phyloP scores from a whole-genome alignment of 2,797 vertebrate species.

The Rallus crepitans region DNA sequence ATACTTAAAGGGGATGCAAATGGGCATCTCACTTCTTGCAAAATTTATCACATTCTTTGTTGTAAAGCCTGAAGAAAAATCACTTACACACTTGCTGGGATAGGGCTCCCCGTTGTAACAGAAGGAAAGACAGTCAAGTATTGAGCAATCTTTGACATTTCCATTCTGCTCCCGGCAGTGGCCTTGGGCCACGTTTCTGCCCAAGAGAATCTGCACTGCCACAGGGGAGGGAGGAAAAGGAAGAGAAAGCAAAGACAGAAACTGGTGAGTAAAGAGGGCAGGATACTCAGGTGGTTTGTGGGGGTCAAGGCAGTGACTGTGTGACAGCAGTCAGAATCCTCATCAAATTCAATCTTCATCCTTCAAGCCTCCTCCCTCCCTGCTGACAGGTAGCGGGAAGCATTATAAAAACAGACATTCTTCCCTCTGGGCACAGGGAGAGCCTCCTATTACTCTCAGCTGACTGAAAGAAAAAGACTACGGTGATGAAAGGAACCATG shows the following conservation, averaged over 20 bases:
- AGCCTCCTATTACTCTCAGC: not conserved
- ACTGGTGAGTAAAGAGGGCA: not conserved
- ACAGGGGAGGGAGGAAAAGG: not conserved
- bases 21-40: slow-evolving; percentile 11
- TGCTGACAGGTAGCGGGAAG: slow-evolving; percentile 7
- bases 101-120: not conserved
- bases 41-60: slow-evolving; percentile 44
- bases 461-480: not conserved
- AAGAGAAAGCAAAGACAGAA: not conserved
- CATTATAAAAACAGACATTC: slow-evolving; percentile 19
- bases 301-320: not conserved
- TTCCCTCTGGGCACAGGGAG: slow-evolving; percentile 4
- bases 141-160: not conserved
- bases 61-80: slow-evolving; percentile 26
- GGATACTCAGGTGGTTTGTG: not conserved
- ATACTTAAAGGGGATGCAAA: slow-evolving; percentile 45
- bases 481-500: not conserved
- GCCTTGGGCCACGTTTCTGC: not conserved
- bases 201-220: not conserved
- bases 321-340: slow-evolving; percentile 3
- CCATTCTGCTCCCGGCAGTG: not conserved
- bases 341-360: not conserved
- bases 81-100: not conserved
- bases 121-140: not conserved
- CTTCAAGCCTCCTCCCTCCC: not conserved